Conservation (phyloP, 2,797 vertebrate species). For the Otolemur crassicaudatus region DNA sequence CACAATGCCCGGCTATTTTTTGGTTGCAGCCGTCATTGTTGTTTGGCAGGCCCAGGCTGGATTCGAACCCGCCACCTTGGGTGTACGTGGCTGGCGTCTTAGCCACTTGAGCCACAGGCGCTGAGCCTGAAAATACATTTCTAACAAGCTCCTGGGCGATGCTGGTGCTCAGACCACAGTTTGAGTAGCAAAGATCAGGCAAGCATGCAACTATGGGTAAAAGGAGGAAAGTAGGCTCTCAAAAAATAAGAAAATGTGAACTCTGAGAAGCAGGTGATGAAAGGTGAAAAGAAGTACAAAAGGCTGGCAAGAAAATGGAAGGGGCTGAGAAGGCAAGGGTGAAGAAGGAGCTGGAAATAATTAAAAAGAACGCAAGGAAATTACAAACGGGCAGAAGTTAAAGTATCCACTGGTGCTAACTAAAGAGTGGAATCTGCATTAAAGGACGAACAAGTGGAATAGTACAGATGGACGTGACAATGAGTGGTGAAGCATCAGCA, state of each 20-base stretch:
- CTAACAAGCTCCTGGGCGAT: not conserved
- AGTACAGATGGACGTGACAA: slow-evolving; percentile 95
- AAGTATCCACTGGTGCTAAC: not conserved
- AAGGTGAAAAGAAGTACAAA: slow-evolving; percentile 18
- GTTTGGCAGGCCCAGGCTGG: too few species aligned
- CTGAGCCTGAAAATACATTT: slow-evolving; percentile 33
- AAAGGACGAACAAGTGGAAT: slow-evolving; percentile 87
- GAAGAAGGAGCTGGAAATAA: not conserved
- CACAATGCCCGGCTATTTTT: too few species aligned
- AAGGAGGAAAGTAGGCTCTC: not conserved
- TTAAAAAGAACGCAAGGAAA: slow-evolving; percentile 41
- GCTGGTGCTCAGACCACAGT: not conserved
- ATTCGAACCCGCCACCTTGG: too few species aligned
- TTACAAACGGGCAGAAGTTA: not conserved
- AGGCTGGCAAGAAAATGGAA: not conserved
- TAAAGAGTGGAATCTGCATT: not conserved
- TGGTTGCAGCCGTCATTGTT: too few species aligned
- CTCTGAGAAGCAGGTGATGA: not conserved
- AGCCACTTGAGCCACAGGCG: too few species aligned
- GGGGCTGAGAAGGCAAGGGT: not conserved
- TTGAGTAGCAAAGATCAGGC: not conserved
- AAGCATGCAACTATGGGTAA: not conserved
- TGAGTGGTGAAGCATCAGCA: slow-evolving; percentile 93
- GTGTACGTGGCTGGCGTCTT: too few species aligned
- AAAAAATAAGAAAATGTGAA: slow-evolving; percentile 38